These are phyloP conservation scores for Drosophila mauritiana DNA, from an alignment of 1,140 invertebrate species.

Conservation along the genomic window DNA sequence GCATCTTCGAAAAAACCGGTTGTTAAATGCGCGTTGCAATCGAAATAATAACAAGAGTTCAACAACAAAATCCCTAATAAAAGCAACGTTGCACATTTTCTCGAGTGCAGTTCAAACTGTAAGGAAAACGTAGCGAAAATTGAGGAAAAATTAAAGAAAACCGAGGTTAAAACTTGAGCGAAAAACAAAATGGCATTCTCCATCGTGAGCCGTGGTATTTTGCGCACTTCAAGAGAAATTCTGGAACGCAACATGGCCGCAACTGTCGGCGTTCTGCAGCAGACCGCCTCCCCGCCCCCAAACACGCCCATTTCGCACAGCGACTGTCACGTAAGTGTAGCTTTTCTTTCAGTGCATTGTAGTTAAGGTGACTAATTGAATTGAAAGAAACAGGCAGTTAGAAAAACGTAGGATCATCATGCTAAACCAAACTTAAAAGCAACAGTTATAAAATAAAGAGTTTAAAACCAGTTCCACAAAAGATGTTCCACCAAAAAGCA, in stretches of 20 bases:
- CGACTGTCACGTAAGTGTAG: slow-evolving; percentile 72
- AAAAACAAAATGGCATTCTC: slow-evolving; percentile 74
- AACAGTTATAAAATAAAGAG: not conserved
- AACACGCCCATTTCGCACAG: slow-evolving; percentile 31
- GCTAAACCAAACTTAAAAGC: not conserved
- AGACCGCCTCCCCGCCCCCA: slow-evolving; percentile 50
- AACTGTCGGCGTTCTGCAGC: slow-evolving; percentile 65
- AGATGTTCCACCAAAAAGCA: not conserved
- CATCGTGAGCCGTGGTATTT: slow-evolving; percentile 74
- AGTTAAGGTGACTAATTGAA: slow-evolving; percentile 52
- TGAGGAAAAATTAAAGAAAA: slow-evolving; percentile 6
- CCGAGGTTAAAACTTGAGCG: slow-evolving; percentile 8
- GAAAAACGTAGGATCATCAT: slow-evolving; percentile 8
- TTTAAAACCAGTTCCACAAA: not conserved
- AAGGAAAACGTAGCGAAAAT: slow-evolving; percentile 23
- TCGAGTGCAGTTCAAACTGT: slow-evolving; percentile 26
- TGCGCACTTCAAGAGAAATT: slow-evolving; percentile 83
- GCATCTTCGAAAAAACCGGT: slow-evolving; percentile 40
- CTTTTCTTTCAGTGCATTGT: slow-evolving; percentile 16
- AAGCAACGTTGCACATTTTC: slow-evolving; percentile 44
- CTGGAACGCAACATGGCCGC: slow-evolving; percentile 82
- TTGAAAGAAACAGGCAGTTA: slow-evolving; percentile 10
- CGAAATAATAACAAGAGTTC: slow-evolving; percentile 31
- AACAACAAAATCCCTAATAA: slow-evolving; percentile 25
- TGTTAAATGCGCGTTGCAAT: slow-evolving; percentile 61